Evolutionary conservation across 2,797 vertebrate genomes (phyloP), one percentile per base, ranked within the genome.

Genomic region (Rhynchonycteris naso): DNA sequence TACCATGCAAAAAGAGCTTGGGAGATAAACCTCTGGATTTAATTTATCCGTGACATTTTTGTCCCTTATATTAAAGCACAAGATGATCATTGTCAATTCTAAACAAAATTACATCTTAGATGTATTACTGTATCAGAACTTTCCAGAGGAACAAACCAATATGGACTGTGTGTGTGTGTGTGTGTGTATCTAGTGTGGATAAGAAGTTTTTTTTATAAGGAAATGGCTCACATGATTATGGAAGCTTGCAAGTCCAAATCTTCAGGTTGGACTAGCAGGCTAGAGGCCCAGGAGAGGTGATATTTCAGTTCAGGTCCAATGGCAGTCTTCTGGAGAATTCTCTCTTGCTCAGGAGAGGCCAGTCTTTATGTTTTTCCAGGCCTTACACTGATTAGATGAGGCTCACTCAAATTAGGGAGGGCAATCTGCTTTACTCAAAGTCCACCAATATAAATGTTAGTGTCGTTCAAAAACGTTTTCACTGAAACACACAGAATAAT

Each of bases 31-130:
- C 28, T 90, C 24, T 91, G 14, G 38, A 85, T 94, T 96, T 86
- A 83, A 50, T 95, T 86, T 95, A 82, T 80, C 24, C n/a, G 4
- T 82, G 26, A 83, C 54, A 83, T 92, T 92, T 94, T 76, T 96
- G 18, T 30, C 58, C 15, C 30, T 95, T 93, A 80, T 58, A 83
- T 82, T 88, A 79, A 50, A 83, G n/a, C 47, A 87, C 71, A 89
- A 35, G 52, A 61, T 90, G 43, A 61, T 90, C 56, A 82, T 47
- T 83, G 54, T 90, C 38, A 92, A 80, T 96, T 93, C 78, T 95
- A 92, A 94, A 82, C 30, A 94, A 88, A 91, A 76, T 59, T 88
- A 52, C 11, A 66, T 95, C 50, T 43, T 94, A 71, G 38, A 66
- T 93, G 3, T 95, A 59, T 78, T 84, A 71, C 63, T 87, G 4